These are phyloP conservation scores for Linurgus olivaceus DNA, from an alignment of 2,797 vertebrate species.

Conservation along the genomic window DNA sequence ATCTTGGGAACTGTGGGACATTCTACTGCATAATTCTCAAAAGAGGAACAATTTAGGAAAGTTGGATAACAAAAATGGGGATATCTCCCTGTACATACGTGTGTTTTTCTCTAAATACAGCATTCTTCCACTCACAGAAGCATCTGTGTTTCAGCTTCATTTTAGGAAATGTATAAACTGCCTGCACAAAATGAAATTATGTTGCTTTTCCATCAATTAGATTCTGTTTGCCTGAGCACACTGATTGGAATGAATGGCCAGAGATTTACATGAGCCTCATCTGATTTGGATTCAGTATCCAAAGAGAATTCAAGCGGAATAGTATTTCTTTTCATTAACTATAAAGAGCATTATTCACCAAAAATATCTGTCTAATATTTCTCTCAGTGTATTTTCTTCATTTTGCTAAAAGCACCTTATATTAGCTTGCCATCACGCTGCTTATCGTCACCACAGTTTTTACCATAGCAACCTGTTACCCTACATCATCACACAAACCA, in stretches of 20 bases:
- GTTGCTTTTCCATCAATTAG: neutral
- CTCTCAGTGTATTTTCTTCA: neutral
- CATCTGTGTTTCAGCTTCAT: neutral
- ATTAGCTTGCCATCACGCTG: constrained; percentile 43
- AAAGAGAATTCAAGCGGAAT: neutral
- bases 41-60: neutral
- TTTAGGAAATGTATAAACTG: neutral
- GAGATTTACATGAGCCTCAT: constrained; percentile 26
- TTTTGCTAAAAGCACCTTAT: neutral
- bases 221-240: neutral
- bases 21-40: neutral
- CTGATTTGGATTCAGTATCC: neutral
- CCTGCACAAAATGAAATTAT: neutral
- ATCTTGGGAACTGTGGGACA: neutral
- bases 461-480: constrained; percentile 72
- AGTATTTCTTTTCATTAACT: constrained; percentile 9
- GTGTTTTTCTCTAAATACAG: neutral
- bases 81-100: neutral
- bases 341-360: neutral
- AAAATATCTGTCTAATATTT: constrained; percentile 37
- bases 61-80: neutral
- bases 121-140: neutral
- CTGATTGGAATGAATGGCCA: neutral
- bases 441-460: constrained; percentile 26
- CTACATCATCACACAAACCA: constrained; percentile 24